These are phyloP conservation scores for Lordiphosa fenestrarum DNA, from an alignment of 2,888 invertebrate genomes.

Conservation along the genomic window DNA sequence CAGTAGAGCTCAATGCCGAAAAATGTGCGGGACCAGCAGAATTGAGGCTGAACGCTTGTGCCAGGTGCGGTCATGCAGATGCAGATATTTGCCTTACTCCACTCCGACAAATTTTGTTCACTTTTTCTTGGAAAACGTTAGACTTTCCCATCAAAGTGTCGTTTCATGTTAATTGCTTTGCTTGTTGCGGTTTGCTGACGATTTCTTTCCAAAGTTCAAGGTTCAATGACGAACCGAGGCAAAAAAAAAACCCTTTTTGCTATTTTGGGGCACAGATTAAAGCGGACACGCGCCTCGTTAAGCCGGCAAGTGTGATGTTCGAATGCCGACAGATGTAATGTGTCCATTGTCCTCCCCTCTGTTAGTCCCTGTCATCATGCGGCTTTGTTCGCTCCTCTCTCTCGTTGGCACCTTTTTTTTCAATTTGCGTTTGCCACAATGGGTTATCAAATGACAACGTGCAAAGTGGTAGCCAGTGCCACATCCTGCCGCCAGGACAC, in stretches of 20 bases:
- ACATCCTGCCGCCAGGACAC: conserved; percentile 42
- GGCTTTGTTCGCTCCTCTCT: conserved; percentile 29
- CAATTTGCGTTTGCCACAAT: conserved; percentile 72
- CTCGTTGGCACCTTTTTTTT: conserved; percentile 45
- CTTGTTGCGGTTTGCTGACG: conserved; percentile 34
- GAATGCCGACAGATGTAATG: conserved; percentile 23
- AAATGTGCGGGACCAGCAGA: conserved; percentile 32
- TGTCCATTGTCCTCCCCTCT: conserved; percentile 15
- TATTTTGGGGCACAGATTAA: conserved; percentile 36
- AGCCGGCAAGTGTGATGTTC: conserved; percentile 23
- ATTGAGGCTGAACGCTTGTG: conserved; percentile 6
- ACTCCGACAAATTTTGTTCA: conserved; percentile 15
- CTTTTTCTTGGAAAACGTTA: conserved; percentile 51
- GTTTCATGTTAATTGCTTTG: conserved; percentile 42
- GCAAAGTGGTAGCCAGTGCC: conserved; percentile 49
- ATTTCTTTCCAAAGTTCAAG: conserved; percentile 33
- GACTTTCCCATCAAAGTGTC: conserved; percentile 43
- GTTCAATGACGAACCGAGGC: conserved; percentile 33
- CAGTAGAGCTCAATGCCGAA: conserved; percentile 17
- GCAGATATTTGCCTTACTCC: neutral
- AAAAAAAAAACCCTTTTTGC: conserved; percentile 20
- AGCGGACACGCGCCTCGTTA: conserved; percentile 45
- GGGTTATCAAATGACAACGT: conserved; percentile 75
- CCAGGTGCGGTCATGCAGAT: conserved; percentile 20
- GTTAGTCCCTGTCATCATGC: conserved; percentile 14